Conservation (phyloP, 2,797 vertebrate species). For the Falco rusticolus region DNA sequence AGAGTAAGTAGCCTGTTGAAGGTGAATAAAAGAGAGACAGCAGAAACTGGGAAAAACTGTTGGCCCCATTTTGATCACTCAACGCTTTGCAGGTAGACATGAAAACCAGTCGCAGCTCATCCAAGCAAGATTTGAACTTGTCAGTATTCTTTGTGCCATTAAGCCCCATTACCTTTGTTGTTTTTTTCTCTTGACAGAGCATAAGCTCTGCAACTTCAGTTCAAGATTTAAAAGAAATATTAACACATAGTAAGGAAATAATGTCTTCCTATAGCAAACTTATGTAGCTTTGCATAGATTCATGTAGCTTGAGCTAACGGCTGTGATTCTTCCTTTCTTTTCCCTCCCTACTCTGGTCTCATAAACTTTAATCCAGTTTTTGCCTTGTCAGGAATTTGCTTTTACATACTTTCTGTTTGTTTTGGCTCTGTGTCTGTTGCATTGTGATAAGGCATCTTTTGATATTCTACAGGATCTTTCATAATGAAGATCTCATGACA, state of each 20-base stretch:
- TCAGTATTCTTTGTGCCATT: neutral
- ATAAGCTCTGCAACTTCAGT: neutral
- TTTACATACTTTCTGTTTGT: constrained; percentile 39
- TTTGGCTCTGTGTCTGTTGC: neutral
- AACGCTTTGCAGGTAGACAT: neutral
- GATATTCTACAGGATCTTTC: constrained; percentile 12
- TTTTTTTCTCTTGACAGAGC: neutral
- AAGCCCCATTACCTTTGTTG: neutral
- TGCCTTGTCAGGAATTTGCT: constrained; percentile 47
- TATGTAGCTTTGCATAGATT: neutral
- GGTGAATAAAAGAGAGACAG: neutral
- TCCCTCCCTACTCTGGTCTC: neutral
- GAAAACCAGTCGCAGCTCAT: neutral
- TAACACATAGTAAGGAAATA: neutral
- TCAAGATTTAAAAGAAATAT: neutral
- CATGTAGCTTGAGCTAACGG: neutral
- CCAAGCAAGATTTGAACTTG: neutral
- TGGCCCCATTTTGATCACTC: neutral
- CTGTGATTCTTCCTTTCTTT: neutral
- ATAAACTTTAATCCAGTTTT: constrained; percentile 34
- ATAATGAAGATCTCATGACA: constrained; percentile 57
- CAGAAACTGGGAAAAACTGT: neutral
- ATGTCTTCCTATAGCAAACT: neutral
- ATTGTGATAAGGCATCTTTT: constrained; percentile 58
- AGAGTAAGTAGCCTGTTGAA: neutral